These are phyloP conservation scores for Poliocrania exsul DNA, from an alignment of 2,797 vertebrate genomes.

Conservation along the genomic window DNA sequence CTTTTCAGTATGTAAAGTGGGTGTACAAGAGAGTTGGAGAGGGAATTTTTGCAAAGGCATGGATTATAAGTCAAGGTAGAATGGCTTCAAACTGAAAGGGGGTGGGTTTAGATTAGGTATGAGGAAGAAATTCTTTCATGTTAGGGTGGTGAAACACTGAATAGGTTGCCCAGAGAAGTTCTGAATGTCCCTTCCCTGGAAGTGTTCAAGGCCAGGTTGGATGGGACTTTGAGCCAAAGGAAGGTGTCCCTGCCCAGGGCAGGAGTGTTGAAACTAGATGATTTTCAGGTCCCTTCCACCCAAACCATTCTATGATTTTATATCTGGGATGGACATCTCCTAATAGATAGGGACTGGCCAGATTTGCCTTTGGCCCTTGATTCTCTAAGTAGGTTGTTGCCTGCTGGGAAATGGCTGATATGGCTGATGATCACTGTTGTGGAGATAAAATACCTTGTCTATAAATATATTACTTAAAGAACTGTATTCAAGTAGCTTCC, in stretches of 20 bases:
- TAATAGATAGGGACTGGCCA: neutral
- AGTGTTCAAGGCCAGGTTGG: neutral
- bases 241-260: neutral
- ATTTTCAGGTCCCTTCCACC: neutral
- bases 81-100: neutral
- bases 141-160: neutral
- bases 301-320: neutral
- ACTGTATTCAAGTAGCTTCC: neutral
- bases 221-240: neutral
- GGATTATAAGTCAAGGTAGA: neutral
- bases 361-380: neutral
- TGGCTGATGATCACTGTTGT: neutral
- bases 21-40: neutral
- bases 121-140: neutral
- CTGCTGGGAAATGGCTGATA: neutral
- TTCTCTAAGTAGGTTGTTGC: neutral
- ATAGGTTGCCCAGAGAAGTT: neutral
- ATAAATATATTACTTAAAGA: neutral
- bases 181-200: neutral
- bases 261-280: neutral
- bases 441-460: neutral
- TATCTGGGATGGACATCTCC: neutral
- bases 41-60: neutral
- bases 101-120: neutral
- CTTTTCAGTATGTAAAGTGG: neutral